Evolutionary conservation across 2,888 invertebrate genomes (phyloP).

Genomic region (Tetranychus piercei): DNA sequence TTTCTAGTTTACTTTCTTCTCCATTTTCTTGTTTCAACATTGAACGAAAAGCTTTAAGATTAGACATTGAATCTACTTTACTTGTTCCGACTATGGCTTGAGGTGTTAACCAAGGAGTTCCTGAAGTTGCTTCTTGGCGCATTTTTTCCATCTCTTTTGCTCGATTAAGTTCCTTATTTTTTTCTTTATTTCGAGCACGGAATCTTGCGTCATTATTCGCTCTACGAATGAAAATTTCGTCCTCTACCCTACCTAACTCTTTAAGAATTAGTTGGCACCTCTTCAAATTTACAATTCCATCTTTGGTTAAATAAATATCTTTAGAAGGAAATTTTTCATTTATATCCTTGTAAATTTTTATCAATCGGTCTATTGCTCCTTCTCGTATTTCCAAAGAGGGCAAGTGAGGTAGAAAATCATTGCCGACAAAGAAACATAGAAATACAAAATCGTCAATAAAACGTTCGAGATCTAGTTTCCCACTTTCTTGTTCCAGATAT

Average conservation of each 20-base stretch:
- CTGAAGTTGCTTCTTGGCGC: background rate
- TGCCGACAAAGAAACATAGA: constrained; percentile 99
- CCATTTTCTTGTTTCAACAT: constrained; percentile 34
- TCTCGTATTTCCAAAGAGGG: constrained; percentile 94
- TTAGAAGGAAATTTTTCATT: background rate
- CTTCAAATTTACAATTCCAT: constrained; percentile 76
- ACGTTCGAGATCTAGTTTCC: constrained; percentile 35
- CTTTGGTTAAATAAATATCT: constrained; percentile 68
- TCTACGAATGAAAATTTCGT: constrained; percentile 84
- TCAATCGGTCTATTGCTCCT: constrained; percentile 81
- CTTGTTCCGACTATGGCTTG: constrained; percentile 12
- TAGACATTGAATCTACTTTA: background rate
- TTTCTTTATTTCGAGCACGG: constrained; percentile 14
- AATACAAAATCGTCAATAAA: constrained; percentile 91
- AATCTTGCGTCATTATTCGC: constrained; percentile 54
- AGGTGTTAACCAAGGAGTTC: constrained; percentile 17
- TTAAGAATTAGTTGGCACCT: constrained; percentile 80
- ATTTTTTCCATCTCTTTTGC: background rate
- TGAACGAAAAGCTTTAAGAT: constrained; percentile 32
- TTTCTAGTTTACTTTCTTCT: constrained; percentile 7
- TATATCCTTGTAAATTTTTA: constrained; percentile 64
- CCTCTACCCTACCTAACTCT: constrained; percentile 74
- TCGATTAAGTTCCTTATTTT: constrained; percentile 15
- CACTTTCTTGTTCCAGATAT: constrained; percentile 61
- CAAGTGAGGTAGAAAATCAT: constrained; percentile 93